Evolutionary conservation across 2,113 vertebrate genomes (phyloP).

Genomic region (Semicossyphus pulcher): DNA sequence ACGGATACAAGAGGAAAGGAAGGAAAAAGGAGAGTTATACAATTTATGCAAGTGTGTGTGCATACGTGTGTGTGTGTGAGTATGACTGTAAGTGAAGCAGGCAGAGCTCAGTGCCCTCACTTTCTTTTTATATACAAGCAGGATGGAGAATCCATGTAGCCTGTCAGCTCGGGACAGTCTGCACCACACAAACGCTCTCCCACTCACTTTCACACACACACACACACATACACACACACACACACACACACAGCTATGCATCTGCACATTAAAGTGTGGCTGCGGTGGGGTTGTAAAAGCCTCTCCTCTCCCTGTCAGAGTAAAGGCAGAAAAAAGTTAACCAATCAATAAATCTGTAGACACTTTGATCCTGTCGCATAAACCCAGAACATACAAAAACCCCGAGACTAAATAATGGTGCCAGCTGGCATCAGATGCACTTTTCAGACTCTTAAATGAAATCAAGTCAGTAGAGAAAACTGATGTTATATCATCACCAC

Average conservation of each 20-base stretch:
- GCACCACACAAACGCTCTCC: constrained; percentile 21
- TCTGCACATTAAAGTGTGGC: constrained; percentile 3
- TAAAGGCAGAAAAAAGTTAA: too few species aligned
- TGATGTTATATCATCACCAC: constrained; percentile 1
- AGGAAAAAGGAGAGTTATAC: not conserved
- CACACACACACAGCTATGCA: constrained; percentile 17
- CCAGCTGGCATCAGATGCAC: constrained; percentile 25
- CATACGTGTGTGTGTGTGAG: constrained; percentile 7
- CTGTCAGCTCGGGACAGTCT: constrained; percentile 58
- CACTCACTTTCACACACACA: constrained; percentile 20
- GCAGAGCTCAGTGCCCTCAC: constrained; percentile 43
- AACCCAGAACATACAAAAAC: constrained; percentile 12
- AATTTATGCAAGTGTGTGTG: not conserved
- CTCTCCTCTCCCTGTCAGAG: not conserved
- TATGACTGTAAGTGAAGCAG: constrained; percentile 45
- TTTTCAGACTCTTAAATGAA: constrained; percentile 19
- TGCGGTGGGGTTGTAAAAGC: not conserved
- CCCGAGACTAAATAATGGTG: not conserved
- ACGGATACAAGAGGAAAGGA: too few species aligned
- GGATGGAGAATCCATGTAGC: constrained; percentile 76
- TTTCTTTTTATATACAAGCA: constrained; percentile 63
- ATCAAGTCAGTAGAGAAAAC: constrained; percentile 32
- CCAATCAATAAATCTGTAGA: too few species aligned
- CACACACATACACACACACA: constrained; percentile 23
- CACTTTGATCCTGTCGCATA: too few species aligned